A percentile compares a stretch with the other conserved stretches of the same genome.
Evolutionary conservation across 2,888 invertebrate genomes (phyloP).

Genomic region (Drosophila austrosaltans): DNA sequence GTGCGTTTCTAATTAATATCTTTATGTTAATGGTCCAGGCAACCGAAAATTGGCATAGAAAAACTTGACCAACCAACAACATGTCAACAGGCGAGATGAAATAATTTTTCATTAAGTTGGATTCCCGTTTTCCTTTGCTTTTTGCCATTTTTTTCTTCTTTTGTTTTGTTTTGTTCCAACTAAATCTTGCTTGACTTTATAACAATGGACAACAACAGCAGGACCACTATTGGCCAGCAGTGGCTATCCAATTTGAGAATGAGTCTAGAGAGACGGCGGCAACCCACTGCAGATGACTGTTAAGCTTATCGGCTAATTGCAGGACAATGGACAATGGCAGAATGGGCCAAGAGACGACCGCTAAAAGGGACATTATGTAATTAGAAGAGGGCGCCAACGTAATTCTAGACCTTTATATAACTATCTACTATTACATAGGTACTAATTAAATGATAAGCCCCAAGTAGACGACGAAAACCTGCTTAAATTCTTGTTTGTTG

Average conservation of each 20-base stretch:
- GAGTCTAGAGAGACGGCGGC: slow-evolving; percentile 15
- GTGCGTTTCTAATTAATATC: slow-evolving; percentile 36
- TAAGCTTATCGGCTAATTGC: slow-evolving; percentile 44
- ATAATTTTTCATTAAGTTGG: slow-evolving; percentile 46
- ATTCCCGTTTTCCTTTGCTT: slow-evolving; percentile 24
- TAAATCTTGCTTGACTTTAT: slow-evolving; percentile 4
- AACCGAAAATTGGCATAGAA: slow-evolving; percentile 25
- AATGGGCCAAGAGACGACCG: slow-evolving; percentile 9
- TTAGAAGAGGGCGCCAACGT: slow-evolving; percentile 22
- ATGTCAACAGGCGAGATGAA: slow-evolving; percentile 26
- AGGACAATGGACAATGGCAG: slow-evolving; percentile 30
- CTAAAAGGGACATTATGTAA: slow-evolving; percentile 48
- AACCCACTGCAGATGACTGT: slow-evolving; percentile 1
- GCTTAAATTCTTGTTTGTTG: slow-evolving; percentile 5
- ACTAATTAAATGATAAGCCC: slow-evolving; percentile 10
- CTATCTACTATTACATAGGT: slow-evolving; percentile 7
- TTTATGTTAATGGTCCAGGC: slow-evolving; percentile 35
- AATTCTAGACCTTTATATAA: slow-evolving; percentile 3
- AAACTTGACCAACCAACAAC: slow-evolving; percentile 2
- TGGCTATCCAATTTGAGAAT: slow-evolving; percentile 31
- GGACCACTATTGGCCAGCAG: no score
- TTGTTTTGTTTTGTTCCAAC: slow-evolving; percentile 2
- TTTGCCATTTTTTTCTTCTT: slow-evolving; percentile 15
- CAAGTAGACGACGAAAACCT: background rate
- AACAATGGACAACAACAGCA: slow-evolving; percentile 1